A percentile compares a stretch with the other conserved stretches of the same genome.
phyloP scores from a whole-genome alignment of 2,797 vertebrate genomes.

The Sebastes cheni region DNA sequence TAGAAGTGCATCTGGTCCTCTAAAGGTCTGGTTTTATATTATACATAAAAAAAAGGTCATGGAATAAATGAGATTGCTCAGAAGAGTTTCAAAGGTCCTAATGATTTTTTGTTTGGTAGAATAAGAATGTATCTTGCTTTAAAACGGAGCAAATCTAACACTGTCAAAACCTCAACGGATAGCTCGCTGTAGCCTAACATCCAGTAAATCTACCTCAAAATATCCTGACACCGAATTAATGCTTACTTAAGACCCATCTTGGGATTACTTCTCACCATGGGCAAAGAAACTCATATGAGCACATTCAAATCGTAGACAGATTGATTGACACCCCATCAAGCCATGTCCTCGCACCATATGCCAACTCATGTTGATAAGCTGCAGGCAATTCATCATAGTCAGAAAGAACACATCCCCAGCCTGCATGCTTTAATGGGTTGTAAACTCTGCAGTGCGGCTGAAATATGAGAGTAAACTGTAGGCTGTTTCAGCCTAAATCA shows the following conservation, averaged over 20 bases:
- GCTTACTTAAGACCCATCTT: slow-evolving; percentile 52
- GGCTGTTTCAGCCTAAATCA: background rate
- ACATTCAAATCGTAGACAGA: slow-evolving; percentile 66
- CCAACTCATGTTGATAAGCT: slow-evolving; percentile 74
- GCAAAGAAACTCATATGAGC: slow-evolving; percentile 36
- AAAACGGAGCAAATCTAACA: slow-evolving; percentile 30
- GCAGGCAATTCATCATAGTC: slow-evolving; percentile 80
- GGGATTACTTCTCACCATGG: slow-evolving; percentile 45
- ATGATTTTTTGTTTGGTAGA: slow-evolving; percentile 27
- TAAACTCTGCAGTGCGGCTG: slow-evolving; percentile 50
- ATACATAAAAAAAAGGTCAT: slow-evolving; percentile 43
- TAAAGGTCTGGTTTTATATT: slow-evolving; percentile 38
- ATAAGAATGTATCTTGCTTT: slow-evolving; percentile 8
- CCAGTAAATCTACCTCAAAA: slow-evolving; percentile 34
- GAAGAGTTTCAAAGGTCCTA: slow-evolving; percentile 42
- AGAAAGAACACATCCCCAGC: slow-evolving; percentile 53
- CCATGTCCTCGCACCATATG: slow-evolving; percentile 72
- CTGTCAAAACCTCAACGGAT: slow-evolving; percentile 20
- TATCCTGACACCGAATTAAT: slow-evolving; percentile 54
- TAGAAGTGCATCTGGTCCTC: background rate
- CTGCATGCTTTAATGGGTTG: slow-evolving; percentile 46
- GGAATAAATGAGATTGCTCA: slow-evolving; percentile 40
- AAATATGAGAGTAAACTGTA: slow-evolving; percentile 24
- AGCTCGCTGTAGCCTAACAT: background rate
- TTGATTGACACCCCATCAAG: slow-evolving; percentile 80